Conservation (phyloP, 1,140 invertebrate genomes). For the Atta texana region DNA sequence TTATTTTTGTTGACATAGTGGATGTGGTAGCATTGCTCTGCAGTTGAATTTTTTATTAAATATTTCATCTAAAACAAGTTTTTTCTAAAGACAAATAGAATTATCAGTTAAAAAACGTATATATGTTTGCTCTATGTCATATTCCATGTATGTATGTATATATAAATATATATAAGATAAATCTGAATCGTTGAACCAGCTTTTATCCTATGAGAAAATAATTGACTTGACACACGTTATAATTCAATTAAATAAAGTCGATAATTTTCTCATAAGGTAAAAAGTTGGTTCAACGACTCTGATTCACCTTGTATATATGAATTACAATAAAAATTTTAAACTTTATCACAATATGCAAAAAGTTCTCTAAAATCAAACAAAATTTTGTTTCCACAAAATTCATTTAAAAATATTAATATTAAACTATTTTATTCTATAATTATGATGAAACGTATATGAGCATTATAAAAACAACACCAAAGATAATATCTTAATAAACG, state of each 20-base stretch:
- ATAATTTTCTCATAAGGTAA: no score
- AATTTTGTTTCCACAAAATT: not conserved
- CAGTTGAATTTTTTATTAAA: constrained; percentile 6
- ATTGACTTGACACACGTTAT: no score
- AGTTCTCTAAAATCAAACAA: not conserved
- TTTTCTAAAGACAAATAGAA: not conserved
- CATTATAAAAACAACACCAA: not conserved
- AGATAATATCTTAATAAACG: constrained; percentile 27
- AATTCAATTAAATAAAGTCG: no score
- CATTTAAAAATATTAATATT: not conserved
- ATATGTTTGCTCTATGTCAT: not conserved
- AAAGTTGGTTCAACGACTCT: no score
- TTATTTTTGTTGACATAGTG: not conserved
- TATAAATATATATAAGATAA: no score
- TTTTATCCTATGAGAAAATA: no score
- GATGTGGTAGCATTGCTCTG: not conserved
- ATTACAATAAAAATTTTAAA: constrained; percentile 14
- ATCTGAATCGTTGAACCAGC: no score
- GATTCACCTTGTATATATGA: no score
- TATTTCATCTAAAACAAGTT: not conserved
- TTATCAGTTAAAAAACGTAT: not conserved
- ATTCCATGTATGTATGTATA: not conserved
- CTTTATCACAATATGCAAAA: not conserved
- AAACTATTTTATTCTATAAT: not conserved
- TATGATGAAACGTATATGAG: not conserved